Evolutionary conservation across 2,113 vertebrate species (phyloP).

Genomic region (Psophia crepitans): DNA sequence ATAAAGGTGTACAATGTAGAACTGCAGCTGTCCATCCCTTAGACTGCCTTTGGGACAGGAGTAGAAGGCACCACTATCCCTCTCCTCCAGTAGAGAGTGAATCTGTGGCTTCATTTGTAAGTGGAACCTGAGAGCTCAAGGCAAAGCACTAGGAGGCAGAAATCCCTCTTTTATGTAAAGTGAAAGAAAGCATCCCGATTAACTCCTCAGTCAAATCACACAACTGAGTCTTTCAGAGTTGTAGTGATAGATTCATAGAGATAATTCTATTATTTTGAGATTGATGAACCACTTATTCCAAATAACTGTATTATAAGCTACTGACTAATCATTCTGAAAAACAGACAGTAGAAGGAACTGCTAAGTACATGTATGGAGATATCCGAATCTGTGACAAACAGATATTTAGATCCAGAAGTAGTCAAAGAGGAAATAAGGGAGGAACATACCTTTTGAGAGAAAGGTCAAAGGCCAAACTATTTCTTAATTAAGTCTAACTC

Average conservation of each 20-base stretch:
- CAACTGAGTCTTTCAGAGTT: not conserved
- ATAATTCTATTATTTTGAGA: not conserved
- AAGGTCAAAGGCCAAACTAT: not conserved
- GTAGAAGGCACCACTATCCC: not conserved
- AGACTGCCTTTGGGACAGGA: not conserved
- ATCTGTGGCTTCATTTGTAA: not conserved
- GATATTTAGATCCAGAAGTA: not conserved
- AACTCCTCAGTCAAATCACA: not conserved
- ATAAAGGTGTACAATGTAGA: not conserved
- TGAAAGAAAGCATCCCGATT: accelerated
- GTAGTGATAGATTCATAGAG: not conserved
- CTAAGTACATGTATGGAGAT: not conserved
- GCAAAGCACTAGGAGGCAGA: not conserved
- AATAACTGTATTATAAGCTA: not conserved
- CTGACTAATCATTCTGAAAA: not conserved
- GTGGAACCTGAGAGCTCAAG: not conserved
- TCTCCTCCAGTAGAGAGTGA: not conserved
- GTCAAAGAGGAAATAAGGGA: not conserved
- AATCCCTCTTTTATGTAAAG: not conserved
- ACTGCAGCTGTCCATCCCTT: not conserved
- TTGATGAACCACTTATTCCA: not conserved
- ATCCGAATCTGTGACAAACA: not conserved
- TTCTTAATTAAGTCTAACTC: not conserved
- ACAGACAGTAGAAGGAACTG: not conserved
- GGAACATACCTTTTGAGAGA: not conserved